phyloP scores from a whole-genome alignment of 2,888 invertebrate genomes.

The Dasysyrphus albostriatus region DNA sequence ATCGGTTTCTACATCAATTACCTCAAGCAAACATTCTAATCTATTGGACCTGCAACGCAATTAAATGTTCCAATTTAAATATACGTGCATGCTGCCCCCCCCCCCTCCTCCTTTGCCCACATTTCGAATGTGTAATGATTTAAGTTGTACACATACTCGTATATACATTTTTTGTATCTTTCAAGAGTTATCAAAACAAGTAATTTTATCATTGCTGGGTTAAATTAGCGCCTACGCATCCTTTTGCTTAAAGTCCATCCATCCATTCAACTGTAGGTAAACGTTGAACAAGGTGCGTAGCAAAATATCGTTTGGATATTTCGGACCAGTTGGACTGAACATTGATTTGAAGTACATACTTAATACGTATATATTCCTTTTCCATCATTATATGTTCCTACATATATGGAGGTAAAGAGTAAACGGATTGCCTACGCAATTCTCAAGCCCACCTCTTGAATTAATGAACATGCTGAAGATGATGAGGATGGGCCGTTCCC shows the following conservation, averaged over 20 bases:
- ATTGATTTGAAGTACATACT: conserved; percentile 15
- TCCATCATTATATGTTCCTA: conserved; percentile 22
- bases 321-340: conserved; percentile 17
- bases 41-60: conserved; percentile 50
- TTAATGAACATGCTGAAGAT: conserved; percentile 42
- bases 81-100: neutral
- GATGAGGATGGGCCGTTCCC: conserved; percentile 21
- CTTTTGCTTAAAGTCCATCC: conserved; percentile 2
- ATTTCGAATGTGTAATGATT: neutral
- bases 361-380: conserved; percentile 2
- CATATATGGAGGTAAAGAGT: neutral
- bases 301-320: conserved; percentile 3
- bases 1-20: conserved; percentile 43
- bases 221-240: conserved; percentile 63
- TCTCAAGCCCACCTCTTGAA: conserved; percentile 65
- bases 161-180: conserved; percentile 19
- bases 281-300: conserved; percentile 23
- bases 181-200: conserved; percentile 57
- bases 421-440: conserved; percentile 61
- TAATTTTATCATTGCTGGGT: conserved; percentile 58
- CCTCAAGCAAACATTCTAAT: conserved; percentile 53
- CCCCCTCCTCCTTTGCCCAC: too few species aligned
- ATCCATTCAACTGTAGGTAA: neutral
- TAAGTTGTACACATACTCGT: too few species aligned
- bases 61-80: conserved; percentile 60